Conservation (phyloP, 2,888 invertebrate genomes). For the Lamellibrachia satsuma region DNA sequence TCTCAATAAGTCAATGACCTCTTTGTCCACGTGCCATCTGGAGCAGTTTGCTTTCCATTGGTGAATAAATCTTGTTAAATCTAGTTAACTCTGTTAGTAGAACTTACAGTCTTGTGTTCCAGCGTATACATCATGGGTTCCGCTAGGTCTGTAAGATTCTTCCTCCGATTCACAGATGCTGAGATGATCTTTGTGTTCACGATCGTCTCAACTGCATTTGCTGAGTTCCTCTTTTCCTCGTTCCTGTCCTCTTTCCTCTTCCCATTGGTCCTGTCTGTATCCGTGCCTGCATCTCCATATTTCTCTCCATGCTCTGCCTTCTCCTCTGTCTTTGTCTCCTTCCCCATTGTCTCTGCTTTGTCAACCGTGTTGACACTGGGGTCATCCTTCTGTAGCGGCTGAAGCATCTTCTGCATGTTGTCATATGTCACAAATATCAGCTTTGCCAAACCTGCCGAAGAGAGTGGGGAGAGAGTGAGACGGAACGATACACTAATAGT, state of each 20-base stretch:
- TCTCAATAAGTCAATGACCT: too few species aligned
- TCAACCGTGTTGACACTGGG: not conserved
- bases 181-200: constrained; percentile 59
- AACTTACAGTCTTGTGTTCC: constrained; percentile 71
- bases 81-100: not conserved
- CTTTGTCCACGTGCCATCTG: too few species aligned
- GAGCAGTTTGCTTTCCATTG: too few species aligned
- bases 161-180: constrained; percentile 50
- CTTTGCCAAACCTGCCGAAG: constrained; percentile 50
- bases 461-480: not conserved
- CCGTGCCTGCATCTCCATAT: not conserved
- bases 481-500: not conserved
- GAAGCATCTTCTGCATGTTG: constrained; percentile 49
- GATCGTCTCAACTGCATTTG: not conserved
- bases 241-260: not conserved
- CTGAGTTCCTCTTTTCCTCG: not conserved
- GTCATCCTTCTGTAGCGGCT: constrained; percentile 29
- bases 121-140: constrained; percentile 85
- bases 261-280: not conserved
- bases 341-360: not conserved
- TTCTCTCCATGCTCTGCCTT: not conserved
- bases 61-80: too few species aligned
- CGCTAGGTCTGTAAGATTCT: constrained; percentile 30
- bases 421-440: constrained; percentile 57
- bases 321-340: not conserved